Conservation (phyloP, 1,140 invertebrate genomes). For the Macrotrachela quadricornifera region DNA sequence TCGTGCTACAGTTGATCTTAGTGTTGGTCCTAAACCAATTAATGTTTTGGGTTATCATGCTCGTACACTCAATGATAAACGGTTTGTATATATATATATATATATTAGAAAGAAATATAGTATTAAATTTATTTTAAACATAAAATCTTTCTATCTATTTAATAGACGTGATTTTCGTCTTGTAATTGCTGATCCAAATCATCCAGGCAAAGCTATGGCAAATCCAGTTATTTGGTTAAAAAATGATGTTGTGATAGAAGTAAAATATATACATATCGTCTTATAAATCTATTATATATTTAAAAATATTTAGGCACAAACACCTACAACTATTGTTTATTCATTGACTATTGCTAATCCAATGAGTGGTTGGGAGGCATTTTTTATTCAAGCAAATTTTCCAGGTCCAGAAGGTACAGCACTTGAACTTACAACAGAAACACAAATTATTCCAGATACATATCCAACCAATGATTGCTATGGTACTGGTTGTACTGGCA, state of each 20-base stretch:
- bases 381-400: constrained; percentile 19
- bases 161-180: background rate
- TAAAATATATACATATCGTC: no score
- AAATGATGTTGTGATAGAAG: no score
- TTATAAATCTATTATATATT: no score
- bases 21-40: constrained; percentile 11
- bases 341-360: constrained; percentile 14
- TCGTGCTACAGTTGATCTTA: constrained; percentile 12
- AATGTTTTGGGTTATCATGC: constrained; percentile 14
- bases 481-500: constrained; percentile 14
- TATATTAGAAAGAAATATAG: no score
- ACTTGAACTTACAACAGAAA: constrained; percentile 18
- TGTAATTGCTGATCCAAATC: background rate
- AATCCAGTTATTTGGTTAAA: constrained; percentile 2
- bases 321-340: constrained; percentile 11
- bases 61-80: constrained; percentile 14
- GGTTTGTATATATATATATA: constrained; percentile 7
- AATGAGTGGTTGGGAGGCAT: constrained; percentile 14
- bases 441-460: constrained; percentile 17
- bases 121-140: constrained; percentile 2
- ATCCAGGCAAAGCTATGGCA: background rate
- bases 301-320: background rate
- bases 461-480: constrained; percentile 18
- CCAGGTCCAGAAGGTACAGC: constrained; percentile 13
- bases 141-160: background rate